Evolutionary conservation across 2,113 vertebrate species (phyloP).

Genomic region (Pomatorhinus ruficollis): DNA sequence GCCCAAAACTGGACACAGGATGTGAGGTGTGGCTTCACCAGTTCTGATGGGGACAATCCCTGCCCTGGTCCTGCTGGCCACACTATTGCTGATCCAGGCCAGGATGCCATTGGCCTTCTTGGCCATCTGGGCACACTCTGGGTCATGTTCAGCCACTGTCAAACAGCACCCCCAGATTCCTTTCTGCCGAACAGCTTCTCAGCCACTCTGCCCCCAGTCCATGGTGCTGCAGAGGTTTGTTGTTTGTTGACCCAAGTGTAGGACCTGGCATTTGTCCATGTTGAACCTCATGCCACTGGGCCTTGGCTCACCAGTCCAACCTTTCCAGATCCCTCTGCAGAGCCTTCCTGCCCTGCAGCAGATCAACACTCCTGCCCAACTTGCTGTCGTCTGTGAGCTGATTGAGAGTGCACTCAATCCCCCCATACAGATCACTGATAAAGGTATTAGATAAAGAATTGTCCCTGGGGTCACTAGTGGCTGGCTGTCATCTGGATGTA

Average conservation of each 20-base stretch:
- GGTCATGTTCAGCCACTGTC: fast-evolving
- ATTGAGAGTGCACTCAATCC: not conserved
- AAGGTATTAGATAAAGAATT: not conserved
- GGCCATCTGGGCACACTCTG: not conserved
- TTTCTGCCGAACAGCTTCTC: not conserved
- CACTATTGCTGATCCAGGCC: not conserved
- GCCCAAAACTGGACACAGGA: not conserved
- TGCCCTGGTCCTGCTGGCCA: not conserved
- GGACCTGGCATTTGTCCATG: not conserved
- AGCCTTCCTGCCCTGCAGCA: not conserved
- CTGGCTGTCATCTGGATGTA: not conserved
- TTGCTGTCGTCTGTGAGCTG: not conserved
- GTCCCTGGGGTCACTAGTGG: not conserved
- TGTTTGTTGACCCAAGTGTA: not conserved
- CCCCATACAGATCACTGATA: not conserved
- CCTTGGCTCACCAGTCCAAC: not conserved
- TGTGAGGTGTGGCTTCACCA: not conserved
- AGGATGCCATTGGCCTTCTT: not conserved
- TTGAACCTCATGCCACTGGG: not conserved
- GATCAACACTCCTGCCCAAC: not conserved
- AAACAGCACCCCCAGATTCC: not conserved
- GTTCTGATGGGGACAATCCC: fast-evolving
- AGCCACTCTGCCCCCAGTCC: not conserved
- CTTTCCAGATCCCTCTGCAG: not conserved
- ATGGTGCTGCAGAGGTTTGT: not conserved